Percentiles rank a stretch among this genome's conserved stretches.
Conservation (phyloP, 2,888 invertebrate species). For the Melieria picta region DNA sequence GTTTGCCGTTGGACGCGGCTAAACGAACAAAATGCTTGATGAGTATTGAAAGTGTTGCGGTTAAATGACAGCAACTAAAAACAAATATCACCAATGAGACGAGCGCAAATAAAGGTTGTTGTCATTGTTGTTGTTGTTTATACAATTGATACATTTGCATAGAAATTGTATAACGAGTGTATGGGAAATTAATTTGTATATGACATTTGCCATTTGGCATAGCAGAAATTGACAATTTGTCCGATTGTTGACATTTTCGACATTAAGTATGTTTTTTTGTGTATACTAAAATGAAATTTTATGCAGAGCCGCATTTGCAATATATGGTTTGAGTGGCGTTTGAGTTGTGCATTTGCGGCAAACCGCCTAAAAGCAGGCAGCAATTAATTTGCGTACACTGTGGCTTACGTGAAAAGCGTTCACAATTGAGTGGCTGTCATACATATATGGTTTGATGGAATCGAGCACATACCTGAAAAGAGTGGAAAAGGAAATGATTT, state of each 20-base stretch:
- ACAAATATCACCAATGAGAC: not conserved
- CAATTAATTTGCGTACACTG: constrained; percentile 24
- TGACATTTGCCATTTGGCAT: not conserved
- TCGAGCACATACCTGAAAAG: constrained; percentile 21
- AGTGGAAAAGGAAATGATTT: not conserved
- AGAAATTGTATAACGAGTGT: not conserved
- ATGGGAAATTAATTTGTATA: not conserved
- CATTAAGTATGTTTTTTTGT: not conserved
- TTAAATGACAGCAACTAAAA: constrained; percentile 8
- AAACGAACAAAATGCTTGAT: not conserved
- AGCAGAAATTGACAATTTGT: too few relatives aligned
- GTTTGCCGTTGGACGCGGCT: not conserved
- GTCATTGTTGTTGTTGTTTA: too few relatives aligned
- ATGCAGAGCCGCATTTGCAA: not conserved
- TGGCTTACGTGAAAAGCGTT: not conserved
- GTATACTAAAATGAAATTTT: not conserved
- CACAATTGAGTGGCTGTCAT: constrained; percentile 7
- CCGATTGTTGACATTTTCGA: not conserved
- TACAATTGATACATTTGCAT: not conserved
- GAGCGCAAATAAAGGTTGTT: not conserved
- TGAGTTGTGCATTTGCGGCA: constrained; percentile 15
- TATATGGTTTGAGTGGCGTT: constrained; percentile 14
- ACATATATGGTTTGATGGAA: not conserved
- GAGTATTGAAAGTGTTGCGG: constrained; percentile 9
- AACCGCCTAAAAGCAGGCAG: constrained; percentile 23